Percentiles rank a stretch among this genome's conserved stretches.
phyloP scores from a whole-genome alignment of 1,140 invertebrate species.

The Saxidomus purpurata region DNA sequence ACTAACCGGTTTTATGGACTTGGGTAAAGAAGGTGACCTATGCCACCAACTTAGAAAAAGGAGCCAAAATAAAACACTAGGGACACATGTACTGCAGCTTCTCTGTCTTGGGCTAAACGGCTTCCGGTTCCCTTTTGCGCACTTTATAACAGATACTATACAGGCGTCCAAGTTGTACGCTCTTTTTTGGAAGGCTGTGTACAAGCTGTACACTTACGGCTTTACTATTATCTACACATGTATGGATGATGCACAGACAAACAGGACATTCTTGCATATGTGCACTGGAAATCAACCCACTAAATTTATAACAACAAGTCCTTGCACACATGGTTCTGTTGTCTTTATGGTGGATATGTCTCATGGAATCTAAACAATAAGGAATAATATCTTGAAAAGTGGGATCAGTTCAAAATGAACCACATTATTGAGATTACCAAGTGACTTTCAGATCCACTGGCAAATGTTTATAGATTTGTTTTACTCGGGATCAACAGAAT shows the following conservation, averaged over 20 bases:
- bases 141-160: slow-evolving; percentile 53
- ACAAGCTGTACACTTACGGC: slow-evolving; percentile 44
- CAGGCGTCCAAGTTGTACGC: slow-evolving; percentile 59
- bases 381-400: slow-evolving; percentile 43
- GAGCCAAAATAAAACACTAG: slow-evolving; percentile 28
- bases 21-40: slow-evolving; percentile 32
- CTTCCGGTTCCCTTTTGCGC: slow-evolving; percentile 69
- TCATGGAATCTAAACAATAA: slow-evolving; percentile 55
- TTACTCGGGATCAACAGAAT: slow-evolving; percentile 42
- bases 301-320: slow-evolving; percentile 42
- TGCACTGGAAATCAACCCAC: not conserved
- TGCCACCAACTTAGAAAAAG: not conserved
- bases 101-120: slow-evolving; percentile 65
- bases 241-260: slow-evolving; percentile 65
- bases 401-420: slow-evolving; percentile 7
- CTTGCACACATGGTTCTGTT: not conserved
- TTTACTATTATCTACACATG: slow-evolving; percentile 51
- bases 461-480: slow-evolving; percentile 22
- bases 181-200: slow-evolving; percentile 61
- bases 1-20: slow-evolving; percentile 53
- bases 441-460: not conserved
- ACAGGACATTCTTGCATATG: slow-evolving; percentile 56
- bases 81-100: slow-evolving; percentile 67
- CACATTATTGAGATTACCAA: slow-evolving; percentile 17
- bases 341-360: slow-evolving; percentile 69